Percentiles rank a stretch among this genome's conserved stretches.
Evolutionary conservation across 2,888 invertebrate species (phyloP).

Genomic region (Pristionchus japonicus): DNA sequence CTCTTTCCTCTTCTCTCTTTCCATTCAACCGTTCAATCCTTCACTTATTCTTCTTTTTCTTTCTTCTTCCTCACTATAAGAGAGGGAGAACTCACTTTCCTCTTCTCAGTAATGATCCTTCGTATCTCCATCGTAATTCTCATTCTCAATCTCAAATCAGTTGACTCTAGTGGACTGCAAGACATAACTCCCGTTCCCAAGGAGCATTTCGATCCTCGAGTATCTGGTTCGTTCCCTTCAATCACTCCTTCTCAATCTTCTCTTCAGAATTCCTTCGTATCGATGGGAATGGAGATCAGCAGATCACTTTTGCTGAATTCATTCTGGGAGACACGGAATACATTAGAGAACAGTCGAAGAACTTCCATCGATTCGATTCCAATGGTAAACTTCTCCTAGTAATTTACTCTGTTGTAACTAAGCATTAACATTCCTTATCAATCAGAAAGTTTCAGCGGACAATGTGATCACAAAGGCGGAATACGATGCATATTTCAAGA

Average conservation of each 20-base stretch:
- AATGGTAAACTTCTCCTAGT: background rate
- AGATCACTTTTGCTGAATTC: slow-evolving; percentile 42
- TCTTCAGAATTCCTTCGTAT: slow-evolving; percentile 31
- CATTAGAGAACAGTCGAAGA: slow-evolving; percentile 42
- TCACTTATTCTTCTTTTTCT: background rate
- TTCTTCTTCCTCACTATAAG: background rate
- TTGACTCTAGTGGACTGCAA: slow-evolving; percentile 25
- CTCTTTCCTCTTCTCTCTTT: background rate
- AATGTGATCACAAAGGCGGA: slow-evolving; percentile 20
- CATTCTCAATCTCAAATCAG: background rate
- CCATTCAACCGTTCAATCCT: slow-evolving; percentile 21
- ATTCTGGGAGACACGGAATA: slow-evolving; percentile 47
- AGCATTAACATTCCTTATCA: background rate
- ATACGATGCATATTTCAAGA: slow-evolving; percentile 34
- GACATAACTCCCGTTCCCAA: slow-evolving; percentile 36
- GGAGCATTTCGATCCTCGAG: slow-evolving; percentile 38
- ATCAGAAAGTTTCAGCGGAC: slow-evolving; percentile 5
- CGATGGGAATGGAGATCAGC: slow-evolving; percentile 29
- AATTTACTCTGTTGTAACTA: no score
- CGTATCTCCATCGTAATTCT: background rate
- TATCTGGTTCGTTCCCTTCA: background rate
- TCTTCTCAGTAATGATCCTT: slow-evolving; percentile 8
- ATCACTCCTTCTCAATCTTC: no score
- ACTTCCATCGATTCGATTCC: slow-evolving; percentile 44
- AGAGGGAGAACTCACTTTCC: background rate